A percentile compares a stretch with the other conserved stretches of the same genome.
phyloP scores from a whole-genome alignment of 2,888 invertebrate species.

The Ceratothoa steindachneri region DNA sequence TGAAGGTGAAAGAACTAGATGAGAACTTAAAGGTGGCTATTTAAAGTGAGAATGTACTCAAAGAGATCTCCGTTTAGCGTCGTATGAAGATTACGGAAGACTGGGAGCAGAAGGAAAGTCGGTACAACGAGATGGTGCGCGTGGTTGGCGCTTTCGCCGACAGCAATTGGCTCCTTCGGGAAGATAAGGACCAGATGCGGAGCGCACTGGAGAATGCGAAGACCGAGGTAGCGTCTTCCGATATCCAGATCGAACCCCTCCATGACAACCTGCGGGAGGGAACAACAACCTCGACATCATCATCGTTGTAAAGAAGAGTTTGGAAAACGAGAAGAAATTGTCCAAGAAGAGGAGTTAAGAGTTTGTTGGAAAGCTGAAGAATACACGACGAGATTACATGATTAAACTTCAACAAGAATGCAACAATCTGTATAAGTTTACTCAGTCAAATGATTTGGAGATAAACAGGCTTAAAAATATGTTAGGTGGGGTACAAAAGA shows the following conservation, averaged over 20 bases:
- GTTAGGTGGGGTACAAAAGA: too few species aligned
- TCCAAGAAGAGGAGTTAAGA: slow-evolving; percentile 74
- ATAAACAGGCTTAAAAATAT: slow-evolving; percentile 29
- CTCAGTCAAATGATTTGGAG: slow-evolving; percentile 30
- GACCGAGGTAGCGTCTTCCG: slow-evolving; percentile 58
- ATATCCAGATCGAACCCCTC: slow-evolving; percentile 42
- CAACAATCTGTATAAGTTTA: slow-evolving; percentile 26
- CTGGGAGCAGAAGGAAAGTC: slow-evolving; percentile 62
- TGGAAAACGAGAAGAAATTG: slow-evolving; percentile 74
- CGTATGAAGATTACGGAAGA: too few species aligned
- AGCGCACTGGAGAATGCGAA: slow-evolving; percentile 59
- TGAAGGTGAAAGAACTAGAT: too few species aligned
- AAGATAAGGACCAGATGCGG: slow-evolving; percentile 72
- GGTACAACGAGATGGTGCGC: slow-evolving; percentile 80
- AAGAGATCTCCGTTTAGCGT: too few species aligned
- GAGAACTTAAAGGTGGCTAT: too few species aligned
- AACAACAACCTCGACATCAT: slow-evolving; percentile 27
- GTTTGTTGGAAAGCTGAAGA: slow-evolving; percentile 82
- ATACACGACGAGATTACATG: slow-evolving; percentile 88
- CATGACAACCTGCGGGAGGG: slow-evolving; percentile 27
- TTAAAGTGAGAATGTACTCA: too few species aligned
- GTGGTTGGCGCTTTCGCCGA: slow-evolving; percentile 87
- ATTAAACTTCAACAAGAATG: slow-evolving; percentile 64
- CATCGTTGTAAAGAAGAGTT: slow-evolving; percentile 66
- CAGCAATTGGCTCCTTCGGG: slow-evolving; percentile 80